These are phyloP conservation scores for Nothocercus nigrocapillus DNA, from an alignment of 2,113 vertebrate species.

Conservation along the genomic window DNA sequence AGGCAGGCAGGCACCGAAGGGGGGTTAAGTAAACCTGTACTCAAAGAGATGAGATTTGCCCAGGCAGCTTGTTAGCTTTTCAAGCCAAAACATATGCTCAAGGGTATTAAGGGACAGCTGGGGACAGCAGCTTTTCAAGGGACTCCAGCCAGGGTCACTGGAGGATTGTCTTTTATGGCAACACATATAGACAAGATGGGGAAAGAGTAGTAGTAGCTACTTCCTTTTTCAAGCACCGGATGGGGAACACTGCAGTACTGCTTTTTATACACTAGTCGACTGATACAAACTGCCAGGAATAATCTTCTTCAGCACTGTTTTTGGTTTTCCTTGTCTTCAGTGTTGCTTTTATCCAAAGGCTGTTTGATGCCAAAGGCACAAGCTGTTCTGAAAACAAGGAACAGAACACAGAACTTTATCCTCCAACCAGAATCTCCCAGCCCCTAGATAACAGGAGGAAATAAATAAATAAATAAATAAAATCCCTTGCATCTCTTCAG, in stretches of 20 bases:
- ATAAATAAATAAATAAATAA: not conserved
- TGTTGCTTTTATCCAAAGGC: not conserved
- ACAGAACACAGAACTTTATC: not conserved
- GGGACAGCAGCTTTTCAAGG: not conserved
- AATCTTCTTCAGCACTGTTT: too few species aligned
- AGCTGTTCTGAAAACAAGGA: not conserved
- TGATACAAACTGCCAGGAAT: not conserved
- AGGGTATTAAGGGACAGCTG: not conserved
- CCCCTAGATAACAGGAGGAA: not conserved
- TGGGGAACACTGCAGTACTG: not conserved
- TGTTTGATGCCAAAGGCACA: not conserved
- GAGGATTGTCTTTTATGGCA: not conserved
- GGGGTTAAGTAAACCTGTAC: not conserved
- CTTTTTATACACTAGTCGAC: not conserved
- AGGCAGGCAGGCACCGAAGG: accelerated
- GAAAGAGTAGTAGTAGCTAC: not conserved
- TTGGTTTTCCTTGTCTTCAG: not conserved
- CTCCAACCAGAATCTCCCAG: not conserved
- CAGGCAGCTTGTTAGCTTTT: not conserved
- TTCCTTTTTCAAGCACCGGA: not conserved
- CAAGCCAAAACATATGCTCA: not conserved
- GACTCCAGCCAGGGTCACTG: not conserved
- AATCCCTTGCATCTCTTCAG: not conserved
- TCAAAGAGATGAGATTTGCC: not conserved
- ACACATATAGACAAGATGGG: accelerated